phyloP scores from a whole-genome alignment of 23 tunicate genomes.

The Diplosoma virens region DNA sequence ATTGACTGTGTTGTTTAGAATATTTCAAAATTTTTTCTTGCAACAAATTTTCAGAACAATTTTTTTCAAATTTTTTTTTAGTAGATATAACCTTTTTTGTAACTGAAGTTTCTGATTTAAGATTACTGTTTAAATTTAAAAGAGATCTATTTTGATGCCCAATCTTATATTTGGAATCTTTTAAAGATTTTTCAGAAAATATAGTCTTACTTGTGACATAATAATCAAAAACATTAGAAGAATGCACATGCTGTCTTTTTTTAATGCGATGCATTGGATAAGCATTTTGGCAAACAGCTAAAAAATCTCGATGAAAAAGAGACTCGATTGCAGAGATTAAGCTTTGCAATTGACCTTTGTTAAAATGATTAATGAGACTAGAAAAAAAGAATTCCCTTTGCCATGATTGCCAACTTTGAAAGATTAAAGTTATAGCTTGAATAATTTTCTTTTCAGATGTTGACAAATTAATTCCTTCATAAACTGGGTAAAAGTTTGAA shows the following conservation, averaged over 20 bases:
- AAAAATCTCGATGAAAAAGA: constrained; percentile 75
- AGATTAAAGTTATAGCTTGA: constrained; percentile 58
- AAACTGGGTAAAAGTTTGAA: background rate
- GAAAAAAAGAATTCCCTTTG: constrained; percentile 46
- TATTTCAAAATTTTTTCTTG: too few relatives aligned
- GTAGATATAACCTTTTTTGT: too few relatives aligned
- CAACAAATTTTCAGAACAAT: too few relatives aligned
- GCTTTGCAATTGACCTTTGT: constrained; percentile 49
- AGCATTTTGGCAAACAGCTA: constrained; percentile 24
- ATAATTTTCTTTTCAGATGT: background rate
- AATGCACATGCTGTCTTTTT: constrained; percentile 13
- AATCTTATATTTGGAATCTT: too few relatives aligned
- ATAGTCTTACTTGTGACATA: too few relatives aligned
- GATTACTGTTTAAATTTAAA: too few relatives aligned
- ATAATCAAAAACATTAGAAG: too few relatives aligned
- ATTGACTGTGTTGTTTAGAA: too few relatives aligned
- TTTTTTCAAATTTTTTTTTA: too few relatives aligned
- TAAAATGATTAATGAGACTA: constrained; percentile 47
- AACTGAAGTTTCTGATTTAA: too few relatives aligned
- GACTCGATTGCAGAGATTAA: constrained; percentile 61
- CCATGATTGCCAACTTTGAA: constrained; percentile 78
- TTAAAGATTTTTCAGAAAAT: too few relatives aligned
- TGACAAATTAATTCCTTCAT: background rate
- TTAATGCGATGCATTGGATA: constrained; percentile 54
- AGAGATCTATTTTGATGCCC: too few relatives aligned